Evolutionary conservation across 2,888 invertebrate species (phyloP).

Genomic region (Baccha elongata): DNA sequence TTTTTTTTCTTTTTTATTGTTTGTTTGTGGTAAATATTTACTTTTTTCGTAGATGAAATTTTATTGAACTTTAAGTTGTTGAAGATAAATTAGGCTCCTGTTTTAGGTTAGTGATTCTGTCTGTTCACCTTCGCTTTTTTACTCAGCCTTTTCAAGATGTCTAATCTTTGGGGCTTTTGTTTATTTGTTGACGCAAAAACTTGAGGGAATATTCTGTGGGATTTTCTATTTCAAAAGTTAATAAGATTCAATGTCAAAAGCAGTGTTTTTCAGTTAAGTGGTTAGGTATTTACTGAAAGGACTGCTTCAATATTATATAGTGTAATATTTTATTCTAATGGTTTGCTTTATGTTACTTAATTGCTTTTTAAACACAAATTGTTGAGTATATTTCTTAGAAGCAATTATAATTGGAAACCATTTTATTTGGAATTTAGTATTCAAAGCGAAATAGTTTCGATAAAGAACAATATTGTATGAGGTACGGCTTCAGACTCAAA

Average conservation of each 20-base stretch:
- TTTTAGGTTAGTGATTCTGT: neutral
- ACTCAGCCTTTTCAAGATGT: neutral
- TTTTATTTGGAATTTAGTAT: no score
- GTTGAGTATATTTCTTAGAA: neutral
- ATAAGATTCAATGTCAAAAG: slow-evolving; percentile 17
- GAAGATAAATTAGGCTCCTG: slow-evolving; percentile 14
- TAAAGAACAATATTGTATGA: no score
- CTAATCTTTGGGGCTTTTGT: slow-evolving; percentile 9
- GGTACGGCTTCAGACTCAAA: no score
- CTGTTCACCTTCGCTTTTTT: neutral
- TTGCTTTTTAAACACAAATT: neutral
- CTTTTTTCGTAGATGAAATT: slow-evolving; percentile 12
- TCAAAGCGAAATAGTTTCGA: no score
- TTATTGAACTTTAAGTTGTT: slow-evolving; percentile 23
- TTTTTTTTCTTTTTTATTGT: neutral
- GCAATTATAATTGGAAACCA: no score
- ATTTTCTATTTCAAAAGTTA: neutral
- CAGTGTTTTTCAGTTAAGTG: neutral
- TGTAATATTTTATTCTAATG: neutral
- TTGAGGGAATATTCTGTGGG: neutral
- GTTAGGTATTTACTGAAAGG: neutral
- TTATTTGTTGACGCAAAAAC: neutral
- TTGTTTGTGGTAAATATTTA: slow-evolving; percentile 28
- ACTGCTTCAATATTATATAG: no score
- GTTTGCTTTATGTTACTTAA: neutral